These are phyloP conservation scores for Macrobrachium rosenbergii DNA, from an alignment of 1,140 invertebrate genomes.

Conservation along the genomic window DNA sequence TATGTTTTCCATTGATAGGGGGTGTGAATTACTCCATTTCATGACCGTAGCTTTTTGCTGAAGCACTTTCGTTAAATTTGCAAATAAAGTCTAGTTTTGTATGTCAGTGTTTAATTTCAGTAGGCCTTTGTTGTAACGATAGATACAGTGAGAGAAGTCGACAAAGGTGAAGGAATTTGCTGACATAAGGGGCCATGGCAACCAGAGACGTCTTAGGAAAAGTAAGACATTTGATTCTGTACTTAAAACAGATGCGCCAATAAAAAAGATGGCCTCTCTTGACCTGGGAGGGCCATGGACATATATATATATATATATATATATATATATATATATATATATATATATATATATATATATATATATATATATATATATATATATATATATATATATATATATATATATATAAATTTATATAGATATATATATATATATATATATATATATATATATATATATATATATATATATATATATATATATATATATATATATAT, in stretches of 20 bases:
- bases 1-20: too few species aligned
- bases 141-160: too few species aligned
- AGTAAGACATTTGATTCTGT: background rate
- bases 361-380: conserved; percentile 36
- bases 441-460: background rate
- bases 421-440: background rate
- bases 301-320: background rate
- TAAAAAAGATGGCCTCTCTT: too few species aligned
- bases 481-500: conserved; percentile 44
- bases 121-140: too few species aligned
- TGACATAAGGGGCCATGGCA: too few species aligned
- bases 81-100: too few species aligned
- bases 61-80: too few species aligned
- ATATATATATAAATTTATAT: background rate
- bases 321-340: conserved; percentile 20
- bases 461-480: conserved; percentile 38
- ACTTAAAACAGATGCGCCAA: background rate
- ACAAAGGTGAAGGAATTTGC: too few species aligned
- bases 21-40: too few species aligned
- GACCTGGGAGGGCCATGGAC: background rate
- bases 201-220: too few species aligned
- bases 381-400: conserved; percentile 26
- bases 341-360: conserved; percentile 30
- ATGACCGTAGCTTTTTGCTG: too few species aligned
- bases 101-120: too few species aligned